A percentile compares a stretch with the other conserved stretches of the same genome.
phyloP scores from a whole-genome alignment of 2,888 invertebrate genomes.

The Drosophila villosipedis region DNA sequence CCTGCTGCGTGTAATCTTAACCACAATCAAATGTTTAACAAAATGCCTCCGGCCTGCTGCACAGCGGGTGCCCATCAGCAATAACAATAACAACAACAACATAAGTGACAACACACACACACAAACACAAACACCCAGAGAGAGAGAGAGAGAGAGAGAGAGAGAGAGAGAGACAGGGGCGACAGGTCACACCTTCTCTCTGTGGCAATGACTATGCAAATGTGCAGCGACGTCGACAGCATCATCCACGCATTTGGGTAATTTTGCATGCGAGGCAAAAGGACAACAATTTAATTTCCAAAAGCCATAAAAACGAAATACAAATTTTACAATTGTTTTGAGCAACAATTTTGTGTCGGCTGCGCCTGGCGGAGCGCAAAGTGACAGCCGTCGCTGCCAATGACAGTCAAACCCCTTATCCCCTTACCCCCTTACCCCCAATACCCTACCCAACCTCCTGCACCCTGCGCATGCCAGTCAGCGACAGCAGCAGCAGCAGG shows the following conservation, averaged over 20 bases:
- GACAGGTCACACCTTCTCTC: slow-evolving; percentile 67
- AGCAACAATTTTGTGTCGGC: slow-evolving; percentile 42
- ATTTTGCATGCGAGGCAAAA: slow-evolving; percentile 67
- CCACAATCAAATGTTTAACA: slow-evolving; percentile 76
- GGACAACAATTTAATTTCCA: slow-evolving; percentile 77
- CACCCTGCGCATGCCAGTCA: neutral
- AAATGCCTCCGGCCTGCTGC: slow-evolving; percentile 65
- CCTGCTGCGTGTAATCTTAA: slow-evolving; percentile 63
- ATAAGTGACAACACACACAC: no score
- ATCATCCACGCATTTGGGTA: slow-evolving; percentile 58
- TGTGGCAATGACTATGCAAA: slow-evolving; percentile 64
- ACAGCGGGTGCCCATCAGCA: slow-evolving; percentile 54
- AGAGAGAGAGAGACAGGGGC: slow-evolving; percentile 18
- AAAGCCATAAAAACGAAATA: slow-evolving; percentile 78
- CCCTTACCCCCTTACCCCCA: slow-evolving; percentile 2
- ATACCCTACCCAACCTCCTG: neutral
- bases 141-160: neutral
- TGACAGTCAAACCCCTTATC: slow-evolving; percentile 44
- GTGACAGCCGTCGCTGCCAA: slow-evolving; percentile 74
- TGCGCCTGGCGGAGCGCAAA: slow-evolving; percentile 60
- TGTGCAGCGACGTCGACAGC: slow-evolving; percentile 21
- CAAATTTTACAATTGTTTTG: slow-evolving; percentile 69
- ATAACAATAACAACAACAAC: slow-evolving; percentile 48
- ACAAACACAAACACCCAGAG: slow-evolving; percentile 18
- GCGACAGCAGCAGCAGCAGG: neutral